A percentile compares a stretch with the other conserved stretches of the same genome.
phyloP scores from a whole-genome alignment of 2,113 vertebrate species.

The Microtus ochrogaster region DNA sequence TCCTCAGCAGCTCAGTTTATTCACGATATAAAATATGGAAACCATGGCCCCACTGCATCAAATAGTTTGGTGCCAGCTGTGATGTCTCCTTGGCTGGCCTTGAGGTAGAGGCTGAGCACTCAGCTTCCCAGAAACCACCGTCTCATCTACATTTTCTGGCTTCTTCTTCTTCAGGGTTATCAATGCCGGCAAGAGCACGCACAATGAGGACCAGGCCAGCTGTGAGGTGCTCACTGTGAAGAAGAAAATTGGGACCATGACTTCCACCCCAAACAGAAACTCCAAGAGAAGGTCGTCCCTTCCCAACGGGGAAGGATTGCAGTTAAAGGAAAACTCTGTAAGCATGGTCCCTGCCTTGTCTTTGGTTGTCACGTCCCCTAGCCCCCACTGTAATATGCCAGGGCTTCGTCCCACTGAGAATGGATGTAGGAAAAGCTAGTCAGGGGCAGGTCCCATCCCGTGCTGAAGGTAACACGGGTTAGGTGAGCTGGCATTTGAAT shows the following conservation, averaged over 20 bases:
- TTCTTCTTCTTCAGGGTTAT: constrained; percentile 91
- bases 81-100: background rate
- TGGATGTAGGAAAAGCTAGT: background rate
- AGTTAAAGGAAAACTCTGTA: constrained; percentile 90
- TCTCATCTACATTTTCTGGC: constrained; percentile 51
- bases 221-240: constrained; percentile 95
- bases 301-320: constrained; percentile 94
- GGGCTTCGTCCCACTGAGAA: background rate
- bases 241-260: constrained; percentile 88
- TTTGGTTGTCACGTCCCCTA: background rate
- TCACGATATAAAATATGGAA: background rate
- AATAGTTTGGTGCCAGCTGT: background rate
- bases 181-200: constrained; percentile 97
- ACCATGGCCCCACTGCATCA: background rate
- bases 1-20: background rate
- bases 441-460: no score
- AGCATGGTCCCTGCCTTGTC: constrained; percentile 65
- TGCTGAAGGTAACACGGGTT: background rate
- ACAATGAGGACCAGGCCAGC: constrained; percentile 98
- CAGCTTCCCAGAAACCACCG: background rate
- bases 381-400: background rate
- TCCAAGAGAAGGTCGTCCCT: constrained; percentile 94
- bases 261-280: constrained; percentile 90
- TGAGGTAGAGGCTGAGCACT: background rate
- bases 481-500: background rate